These are phyloP conservation scores for Heterodera filipjevi DNA, from an alignment of 2,888 invertebrate genomes.

Conservation along the genomic window DNA sequence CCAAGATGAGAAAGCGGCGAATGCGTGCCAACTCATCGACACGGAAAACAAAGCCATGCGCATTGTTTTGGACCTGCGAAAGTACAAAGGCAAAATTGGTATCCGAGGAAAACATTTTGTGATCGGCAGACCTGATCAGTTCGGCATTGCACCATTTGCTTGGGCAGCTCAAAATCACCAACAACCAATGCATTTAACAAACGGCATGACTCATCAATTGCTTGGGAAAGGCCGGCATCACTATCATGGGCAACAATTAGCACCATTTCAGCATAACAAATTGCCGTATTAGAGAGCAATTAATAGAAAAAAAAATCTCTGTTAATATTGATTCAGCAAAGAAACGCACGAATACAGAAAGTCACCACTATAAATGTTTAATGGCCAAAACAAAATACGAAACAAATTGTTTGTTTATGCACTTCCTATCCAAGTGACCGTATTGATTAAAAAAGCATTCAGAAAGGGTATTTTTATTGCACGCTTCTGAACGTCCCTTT, in stretches of 20 bases:
- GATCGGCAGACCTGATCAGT: slow-evolving; percentile 48
- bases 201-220: not conserved
- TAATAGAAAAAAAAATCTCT: no score
- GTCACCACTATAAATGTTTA: no score
- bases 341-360: no score
- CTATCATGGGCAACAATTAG: not conserved
- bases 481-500: no score
- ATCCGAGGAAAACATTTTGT: slow-evolving; percentile 34
- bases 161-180: slow-evolving; percentile 17
- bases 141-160: slow-evolving; percentile 51
- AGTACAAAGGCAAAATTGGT: slow-evolving; percentile 17
- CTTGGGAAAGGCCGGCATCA: not conserved
- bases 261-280: not conserved
- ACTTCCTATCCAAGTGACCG: no score
- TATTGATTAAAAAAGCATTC: no score
- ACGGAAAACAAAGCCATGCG: slow-evolving; percentile 65
- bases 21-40: slow-evolving; percentile 64
- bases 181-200: not conserved
- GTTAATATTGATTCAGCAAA: no score
- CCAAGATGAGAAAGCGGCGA: slow-evolving; percentile 66
- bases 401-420: no score
- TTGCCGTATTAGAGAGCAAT: no score
- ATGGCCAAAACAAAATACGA: no score
- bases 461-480: no score
- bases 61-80: slow-evolving; percentile 54